phyloP scores from a whole-genome alignment of 2,113 vertebrate genomes.

The Lepisosteus oculatus region DNA sequence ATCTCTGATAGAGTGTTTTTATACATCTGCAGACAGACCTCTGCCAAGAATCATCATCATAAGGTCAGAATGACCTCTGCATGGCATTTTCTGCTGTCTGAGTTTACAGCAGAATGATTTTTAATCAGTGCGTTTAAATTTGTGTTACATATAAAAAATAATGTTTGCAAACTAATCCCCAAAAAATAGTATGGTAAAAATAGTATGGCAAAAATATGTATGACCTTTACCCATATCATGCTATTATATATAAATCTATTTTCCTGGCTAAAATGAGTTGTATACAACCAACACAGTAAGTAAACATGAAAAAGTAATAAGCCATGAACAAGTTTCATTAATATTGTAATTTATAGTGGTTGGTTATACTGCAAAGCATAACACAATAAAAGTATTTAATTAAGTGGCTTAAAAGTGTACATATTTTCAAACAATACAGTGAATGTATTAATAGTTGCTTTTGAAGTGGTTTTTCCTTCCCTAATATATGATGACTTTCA shows the following conservation, averaged over 20 bases:
- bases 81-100: background rate
- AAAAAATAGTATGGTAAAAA: background rate
- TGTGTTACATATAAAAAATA: background rate
- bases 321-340: too few species aligned
- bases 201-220: background rate
- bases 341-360: too few species aligned
- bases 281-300: too few species aligned
- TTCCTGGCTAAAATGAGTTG: too few species aligned
- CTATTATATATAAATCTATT: background rate
- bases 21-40: background rate
- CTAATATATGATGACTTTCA: background rate
- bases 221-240: background rate
- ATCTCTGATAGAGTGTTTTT: too few species aligned
- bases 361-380: too few species aligned
- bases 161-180: background rate
- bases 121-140: background rate
- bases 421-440: too few species aligned
- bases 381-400: too few species aligned
- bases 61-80: conserved; percentile 1
- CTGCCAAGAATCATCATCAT: background rate
- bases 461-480: background rate
- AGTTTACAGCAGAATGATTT: background rate
- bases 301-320: too few species aligned
- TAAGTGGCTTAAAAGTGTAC: too few species aligned
- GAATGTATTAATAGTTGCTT: background rate